Evolutionary conservation across 2,888 invertebrate genomes (phyloP), one percentile per base, ranked within the genome.

Genomic region (Dasypolia templi): DNA sequence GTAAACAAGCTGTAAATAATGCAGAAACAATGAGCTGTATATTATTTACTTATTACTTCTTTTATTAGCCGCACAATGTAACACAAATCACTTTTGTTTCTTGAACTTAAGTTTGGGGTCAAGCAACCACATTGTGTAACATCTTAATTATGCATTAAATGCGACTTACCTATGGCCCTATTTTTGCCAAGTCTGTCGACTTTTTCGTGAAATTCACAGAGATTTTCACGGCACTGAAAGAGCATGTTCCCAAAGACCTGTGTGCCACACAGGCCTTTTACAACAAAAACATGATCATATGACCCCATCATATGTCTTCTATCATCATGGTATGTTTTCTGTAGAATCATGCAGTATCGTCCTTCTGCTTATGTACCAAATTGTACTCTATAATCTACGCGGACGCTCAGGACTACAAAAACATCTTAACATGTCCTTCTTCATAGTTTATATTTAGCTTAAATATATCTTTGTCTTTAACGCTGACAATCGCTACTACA

Each of bases 1-100:
- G 83, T 79, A 63, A 59, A n/a, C 51, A 67, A 49, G 39, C 65
- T 62, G 68, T 77, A 53, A 77, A 61, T 80, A 83, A 62, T 46
- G 5, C 32, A 44, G 22, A 58, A 65, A 83, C 79, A 81, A 79
- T 73, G 55, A 63, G 69, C 29, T 44, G 73, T 81, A 55, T 39
- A 66, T 68, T 68, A 72, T 62, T 22, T 19, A 35, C 46, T 83
- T 67, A 79, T 79, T 59, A 44, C 69, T 59, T 59, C 32, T 73
- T 70, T 46, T 72, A 42, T 44, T 82, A 62, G 39, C 12, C 39
- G 35, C 42, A 77, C 72, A 83, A 79, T 83, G 68, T 46, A 53
- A 56, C 29, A 3, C 65, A 53, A 69, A 77, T 68, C 49, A 59
- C 17, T 35, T 53, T 56, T 17, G 61, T 61, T 67, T 64, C 44